Evolutionary conservation across 2,797 vertebrate species (phyloP).

Genomic region (Sebastes miniatus): DNA sequence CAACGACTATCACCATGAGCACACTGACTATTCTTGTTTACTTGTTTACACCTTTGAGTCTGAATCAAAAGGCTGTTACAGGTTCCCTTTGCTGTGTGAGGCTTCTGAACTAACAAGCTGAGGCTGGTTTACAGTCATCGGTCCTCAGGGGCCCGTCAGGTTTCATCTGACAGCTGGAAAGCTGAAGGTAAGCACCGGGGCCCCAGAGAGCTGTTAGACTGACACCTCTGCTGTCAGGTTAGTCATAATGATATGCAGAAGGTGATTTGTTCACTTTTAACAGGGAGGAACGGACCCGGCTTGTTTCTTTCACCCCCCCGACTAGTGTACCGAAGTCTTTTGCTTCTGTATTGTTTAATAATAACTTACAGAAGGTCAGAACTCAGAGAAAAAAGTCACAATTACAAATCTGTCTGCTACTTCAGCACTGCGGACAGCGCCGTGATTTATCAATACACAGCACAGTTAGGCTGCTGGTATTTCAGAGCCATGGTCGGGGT

Average conservation of each 20-base stretch:
- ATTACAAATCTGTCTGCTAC: too few relatives aligned
- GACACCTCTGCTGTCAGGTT: slow-evolving; percentile 6
- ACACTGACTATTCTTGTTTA: background rate
- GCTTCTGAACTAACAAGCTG: slow-evolving; percentile 20
- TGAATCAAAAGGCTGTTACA: background rate
- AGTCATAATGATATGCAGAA: slow-evolving; percentile 3
- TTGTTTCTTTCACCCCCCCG: too few relatives aligned
- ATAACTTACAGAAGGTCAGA: too few relatives aligned
- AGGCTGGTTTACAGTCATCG: background rate
- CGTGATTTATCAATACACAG: too few relatives aligned
- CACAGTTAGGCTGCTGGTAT: too few relatives aligned
- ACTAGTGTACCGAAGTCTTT: too few relatives aligned
- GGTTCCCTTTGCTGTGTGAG: background rate
- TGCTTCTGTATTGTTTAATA: too few relatives aligned
- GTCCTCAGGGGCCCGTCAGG: background rate
- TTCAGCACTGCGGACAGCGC: too few relatives aligned
- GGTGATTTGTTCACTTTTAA: too few relatives aligned
- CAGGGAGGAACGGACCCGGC: too few relatives aligned
- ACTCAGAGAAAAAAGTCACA: too few relatives aligned
- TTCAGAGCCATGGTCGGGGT: too few relatives aligned
- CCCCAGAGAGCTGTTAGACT: background rate
- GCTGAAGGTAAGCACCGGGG: background rate
- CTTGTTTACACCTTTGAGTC: background rate
- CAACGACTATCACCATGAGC: background rate
- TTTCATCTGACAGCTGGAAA: slow-evolving; percentile 6